Base-by-base conservation (phyloP, 1,140 invertebrate genomes). In the Drosophila subobscura region DNA sequence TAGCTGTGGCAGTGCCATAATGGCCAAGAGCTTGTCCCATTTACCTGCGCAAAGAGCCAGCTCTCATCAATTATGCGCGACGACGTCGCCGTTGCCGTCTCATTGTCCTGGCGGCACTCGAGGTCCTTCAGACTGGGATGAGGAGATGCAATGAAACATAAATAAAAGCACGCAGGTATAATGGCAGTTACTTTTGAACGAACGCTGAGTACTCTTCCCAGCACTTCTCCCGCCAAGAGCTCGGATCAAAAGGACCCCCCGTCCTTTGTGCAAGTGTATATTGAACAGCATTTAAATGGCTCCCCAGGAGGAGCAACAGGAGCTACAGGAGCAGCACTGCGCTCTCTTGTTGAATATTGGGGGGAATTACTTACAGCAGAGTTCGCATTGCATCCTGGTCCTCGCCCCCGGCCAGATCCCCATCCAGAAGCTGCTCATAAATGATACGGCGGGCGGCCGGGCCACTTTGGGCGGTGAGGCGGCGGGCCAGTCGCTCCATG, bases 11-110 rank as follows among this genome's bases (percentile, higher is more conserved):
- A 46, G 40, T 53, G 55, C 47, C 64, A 59, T 75, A 79, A 73
- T 59, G 57, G 53, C 14, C 45, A 42, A 68, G 72, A 68, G 59
- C 52, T 74, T 57, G 46, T 58, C 47, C 57, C 66, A 91, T 79
- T 90, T 74, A 91, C 90, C 90, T 91, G 86, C 20, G 68, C 76
- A 72, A 91, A 90, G 50, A 91, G 75, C 90, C 90, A 91, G 72
- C 81, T 83, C 76, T 91, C 90, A 76, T 91, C 90, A 78, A 91
- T 90, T 74, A 91, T 90, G 75, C 78, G 80, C 68, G 79, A 75
- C 68, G 83, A 45, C 63, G 72, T 49, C 51, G 66, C 83, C 49
- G 66, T 49, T 52, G 66, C 78, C 49, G 66, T 49, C 27, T 57
- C 64, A 78, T 83, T 86, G 66, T 78, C 61, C 75, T 72, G 58